Base-by-base conservation (phyloP, 2,888 invertebrate species). In the Pyrocoelia pectoralis region DNA sequence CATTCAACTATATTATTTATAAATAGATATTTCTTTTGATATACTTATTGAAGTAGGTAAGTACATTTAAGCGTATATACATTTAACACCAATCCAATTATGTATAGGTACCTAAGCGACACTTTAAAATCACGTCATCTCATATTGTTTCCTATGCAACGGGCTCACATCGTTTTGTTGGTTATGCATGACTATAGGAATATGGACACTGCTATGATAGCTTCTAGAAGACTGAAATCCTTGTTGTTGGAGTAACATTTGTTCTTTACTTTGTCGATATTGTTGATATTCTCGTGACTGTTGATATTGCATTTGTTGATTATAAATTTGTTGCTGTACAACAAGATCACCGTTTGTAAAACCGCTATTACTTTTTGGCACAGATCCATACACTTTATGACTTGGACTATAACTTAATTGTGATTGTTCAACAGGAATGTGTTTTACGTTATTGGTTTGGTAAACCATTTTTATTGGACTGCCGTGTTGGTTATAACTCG, bases 171-270 rank as follows among this genome's bases (percentile, higher is more conserved):
- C 68, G 75, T 72, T 76, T 64, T 78, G 76, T 28, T 73, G 73
- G 29, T 73, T 71, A 64, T 77, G 74, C 63, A 75, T 71, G 15
- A 73, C 72, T 38, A 79, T 77, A 18, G 79, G 79, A 66, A 79
- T 76, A 59, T 79, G 77, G 51, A 79, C 77, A 69, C 76, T 77
- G 66, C 74, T 79, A 67, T 78, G 78, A 67, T 77, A 78, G 61
- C 68, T 73, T 65, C 72, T 70, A 17, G 69, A 62, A 60, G 70
- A 66, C 40, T 73, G 68, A 62, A 74, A 75, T 15, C 71, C 73
- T 61, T 77, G 78, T 56, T 77, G 78, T 57, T 76, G 76, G 0
- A 74, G 70, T 56, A 78, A 63, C 56, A 76, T 72, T 65, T 79
- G 79, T 65, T 80, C 79, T 66, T 78, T 72, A 2, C 72, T 73